These are phyloP conservation scores for Leucophenga maculata DNA, from an alignment of 2,888 invertebrate genomes.

Conservation along the genomic window DNA sequence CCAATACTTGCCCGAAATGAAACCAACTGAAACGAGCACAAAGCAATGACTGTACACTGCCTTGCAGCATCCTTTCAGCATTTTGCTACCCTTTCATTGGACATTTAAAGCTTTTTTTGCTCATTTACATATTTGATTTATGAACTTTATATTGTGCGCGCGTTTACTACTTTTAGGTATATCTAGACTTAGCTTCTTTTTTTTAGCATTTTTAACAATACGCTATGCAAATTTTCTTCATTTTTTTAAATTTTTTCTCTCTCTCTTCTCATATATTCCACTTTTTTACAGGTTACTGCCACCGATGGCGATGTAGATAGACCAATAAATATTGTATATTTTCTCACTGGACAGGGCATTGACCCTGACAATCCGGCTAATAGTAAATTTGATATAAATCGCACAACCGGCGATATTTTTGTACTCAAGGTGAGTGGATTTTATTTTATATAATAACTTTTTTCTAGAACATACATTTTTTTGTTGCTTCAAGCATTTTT, in stretches of 20 bases:
- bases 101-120: slow-evolving; percentile 63
- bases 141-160: slow-evolving; percentile 53
- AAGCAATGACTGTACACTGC: too few species aligned
- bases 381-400: slow-evolving; percentile 96
- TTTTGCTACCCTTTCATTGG: slow-evolving; percentile 50
- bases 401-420: slow-evolving; percentile 95
- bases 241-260: slow-evolving; percentile 14
- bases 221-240: neutral
- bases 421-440: slow-evolving; percentile 85
- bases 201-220: slow-evolving; percentile 2
- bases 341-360: slow-evolving; percentile 96
- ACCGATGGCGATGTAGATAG: slow-evolving; percentile 96
- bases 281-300: slow-evolving; percentile 86
- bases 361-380: slow-evolving; percentile 95
- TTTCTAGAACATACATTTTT: neutral
- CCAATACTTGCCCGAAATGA: too few species aligned
- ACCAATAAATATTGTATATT: slow-evolving; percentile 95
- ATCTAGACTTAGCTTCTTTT: neutral
- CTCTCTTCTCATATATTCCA: neutral
- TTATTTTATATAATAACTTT: neutral
- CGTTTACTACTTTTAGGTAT: slow-evolving; percentile 39
- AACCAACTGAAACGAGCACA: too few species aligned
- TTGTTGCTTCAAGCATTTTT: neutral
- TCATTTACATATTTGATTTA: slow-evolving; percentile 63
- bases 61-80: slow-evolving; percentile 4